A percentile compares a stretch with the other conserved stretches of the same genome.
Evolutionary conservation across 2,888 invertebrate species (phyloP).

Genomic region (Pemphredon lugubris): DNA sequence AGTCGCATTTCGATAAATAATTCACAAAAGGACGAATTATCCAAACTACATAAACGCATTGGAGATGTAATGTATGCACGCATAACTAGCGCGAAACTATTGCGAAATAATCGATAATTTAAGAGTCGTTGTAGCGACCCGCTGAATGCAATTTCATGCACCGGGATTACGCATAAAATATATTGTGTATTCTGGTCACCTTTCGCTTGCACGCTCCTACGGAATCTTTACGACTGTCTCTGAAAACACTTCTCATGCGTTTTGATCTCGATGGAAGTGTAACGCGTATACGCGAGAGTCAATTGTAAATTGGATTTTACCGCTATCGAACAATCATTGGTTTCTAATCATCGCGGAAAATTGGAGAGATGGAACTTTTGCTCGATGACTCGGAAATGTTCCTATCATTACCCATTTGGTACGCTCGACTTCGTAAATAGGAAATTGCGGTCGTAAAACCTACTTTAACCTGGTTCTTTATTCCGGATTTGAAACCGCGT

Average conservation of each 20-base stretch:
- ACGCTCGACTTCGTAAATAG: conserved; percentile 32
- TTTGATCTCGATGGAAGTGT: too few relatives aligned
- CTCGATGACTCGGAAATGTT: too few relatives aligned
- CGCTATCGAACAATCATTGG: too few relatives aligned
- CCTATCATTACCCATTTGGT: too few relatives aligned
- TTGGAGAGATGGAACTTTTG: too few relatives aligned
- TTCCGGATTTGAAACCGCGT: conserved; percentile 31
- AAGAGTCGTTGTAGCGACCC: conserved; percentile 15
- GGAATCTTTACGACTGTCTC: neutral
- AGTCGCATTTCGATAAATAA: too few relatives aligned
- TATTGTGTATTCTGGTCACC: neutral
- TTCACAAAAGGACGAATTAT: too few relatives aligned
- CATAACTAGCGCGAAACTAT: conserved; percentile 10
- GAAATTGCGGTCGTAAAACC: conserved; percentile 25
- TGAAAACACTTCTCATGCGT: too few relatives aligned
- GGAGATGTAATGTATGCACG: conserved; percentile 2
- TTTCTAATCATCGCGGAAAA: too few relatives aligned
- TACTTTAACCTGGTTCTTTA: neutral
- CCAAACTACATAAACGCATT: too few relatives aligned
- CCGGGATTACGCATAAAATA: neutral
- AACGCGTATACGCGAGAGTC: too few relatives aligned
- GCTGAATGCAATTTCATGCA: conserved; percentile 16
- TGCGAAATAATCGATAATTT: conserved; percentile 42
- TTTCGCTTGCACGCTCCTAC: neutral
- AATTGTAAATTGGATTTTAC: too few relatives aligned